Conservation (phyloP, 2,797 vertebrate genomes). For the Kryptopterus vitreolus region DNA sequence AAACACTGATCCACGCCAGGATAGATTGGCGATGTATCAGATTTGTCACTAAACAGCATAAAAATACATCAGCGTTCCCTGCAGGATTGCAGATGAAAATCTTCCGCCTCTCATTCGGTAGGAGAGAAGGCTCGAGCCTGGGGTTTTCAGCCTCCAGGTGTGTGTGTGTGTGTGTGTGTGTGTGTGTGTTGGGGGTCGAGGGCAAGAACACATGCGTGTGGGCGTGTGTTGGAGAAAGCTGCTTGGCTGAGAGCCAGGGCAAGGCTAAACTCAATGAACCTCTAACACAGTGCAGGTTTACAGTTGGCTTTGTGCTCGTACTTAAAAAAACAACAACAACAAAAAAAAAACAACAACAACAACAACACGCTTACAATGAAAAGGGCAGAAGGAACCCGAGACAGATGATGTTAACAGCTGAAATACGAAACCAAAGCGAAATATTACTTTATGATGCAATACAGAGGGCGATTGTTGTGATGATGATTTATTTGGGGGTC, state of each 20-base stretch:
- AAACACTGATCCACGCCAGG: not conserved
- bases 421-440: not conserved
- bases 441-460: not conserved
- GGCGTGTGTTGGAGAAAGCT: not conserved
- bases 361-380: conserved; percentile 5
- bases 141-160: not conserved
- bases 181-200: not conserved
- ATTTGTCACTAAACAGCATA: not conserved
- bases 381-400: not conserved
- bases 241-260: conserved; percentile 30
- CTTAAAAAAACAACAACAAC: conserved; percentile 8
- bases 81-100: not conserved
- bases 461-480: too few species aligned
- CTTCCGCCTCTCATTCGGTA: not conserved
- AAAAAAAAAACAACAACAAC: not conserved
- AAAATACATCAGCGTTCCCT: not conserved
- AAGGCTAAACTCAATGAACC: conserved; percentile 50
- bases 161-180: not conserved
- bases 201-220: not conserved
- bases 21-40: not conserved
- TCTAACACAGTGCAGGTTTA: conserved; percentile 37
- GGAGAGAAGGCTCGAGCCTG: not conserved
- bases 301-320: conserved; percentile 35
- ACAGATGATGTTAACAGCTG: too few species aligned
- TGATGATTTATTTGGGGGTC: not conserved